Evolutionary conservation across 2,888 invertebrate genomes (phyloP), one percentile per base, ranked within the genome.

Genomic region (Brenthis hecate): DNA sequence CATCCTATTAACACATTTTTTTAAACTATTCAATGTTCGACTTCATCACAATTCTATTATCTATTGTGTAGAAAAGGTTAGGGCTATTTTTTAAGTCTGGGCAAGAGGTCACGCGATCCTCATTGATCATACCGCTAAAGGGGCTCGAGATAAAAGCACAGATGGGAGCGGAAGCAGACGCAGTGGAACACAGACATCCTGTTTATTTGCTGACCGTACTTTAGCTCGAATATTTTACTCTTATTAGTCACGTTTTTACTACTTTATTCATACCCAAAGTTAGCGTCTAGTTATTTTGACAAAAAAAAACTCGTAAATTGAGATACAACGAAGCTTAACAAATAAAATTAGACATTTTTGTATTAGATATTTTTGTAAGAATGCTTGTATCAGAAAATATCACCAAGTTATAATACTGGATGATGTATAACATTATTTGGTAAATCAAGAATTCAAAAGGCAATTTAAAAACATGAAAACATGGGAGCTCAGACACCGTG

Each of bases 381-480:
- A 60, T n/a, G 48, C n/a, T 23, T 48, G 14, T 28, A 28, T 50
- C 5, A 6, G 4, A 28, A 47, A 58, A 48, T 8, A 11, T n/a
- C 13, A 13, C 48, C 5, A n/a, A 58, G 53, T 16, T 47, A 58
- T 53, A 57, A 51, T 51, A 6, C 13, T 48, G n/a, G 61, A 60
- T 66, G n/a, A 66, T 54, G 28, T 51, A 56, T n/a, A 36, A 62
- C 16, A 43, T n/a, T 28, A 58, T 36, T 60, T 53, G 16, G n/a
- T 48, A 28, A 32, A 19, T 54, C 48, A 16, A 43, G 47, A 66
- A 56, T 69, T 65, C 57, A 66, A 64, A 23, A 53, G 56, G 32
- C 56, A 55, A 67, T 70, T 72, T 67, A 69, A 65, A 72, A 72
- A 70, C 70, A 69, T 71, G 65, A 66, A 72, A 72, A 67, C 70